These are phyloP conservation scores for Periophthalmus magnuspinnatus DNA, from an alignment of 2,797 vertebrate species.

Conservation along the genomic window DNA sequence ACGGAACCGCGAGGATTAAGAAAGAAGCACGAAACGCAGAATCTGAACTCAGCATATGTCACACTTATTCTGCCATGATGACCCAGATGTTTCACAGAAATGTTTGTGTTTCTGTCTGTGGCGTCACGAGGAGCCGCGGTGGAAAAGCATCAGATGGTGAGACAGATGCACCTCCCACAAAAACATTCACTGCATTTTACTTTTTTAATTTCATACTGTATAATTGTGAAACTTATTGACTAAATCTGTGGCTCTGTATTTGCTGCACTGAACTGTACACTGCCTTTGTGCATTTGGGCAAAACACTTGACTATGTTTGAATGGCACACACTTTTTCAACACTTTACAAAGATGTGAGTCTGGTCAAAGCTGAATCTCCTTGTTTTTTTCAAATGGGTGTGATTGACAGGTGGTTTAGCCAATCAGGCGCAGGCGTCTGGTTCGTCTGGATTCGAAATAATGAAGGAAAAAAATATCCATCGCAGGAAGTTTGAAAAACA, in stretches of 20 bases:
- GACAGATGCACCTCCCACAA: conserved; percentile 15
- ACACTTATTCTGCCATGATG: conserved; percentile 17
- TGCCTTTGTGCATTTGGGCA: background rate
- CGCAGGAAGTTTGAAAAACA: no score
- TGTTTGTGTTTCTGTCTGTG: conserved; percentile 10
- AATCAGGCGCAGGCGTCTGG: no score
- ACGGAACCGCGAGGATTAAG: conserved; percentile 27
- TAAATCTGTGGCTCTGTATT: background rate
- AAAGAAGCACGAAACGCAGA: conserved; percentile 30
- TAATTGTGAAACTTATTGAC: background rate
- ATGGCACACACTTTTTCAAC: no score
- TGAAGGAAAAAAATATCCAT: no score
- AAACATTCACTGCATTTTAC: background rate
- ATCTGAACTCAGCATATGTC: conserved; percentile 26
- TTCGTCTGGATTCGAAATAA: no score
- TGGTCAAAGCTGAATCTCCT: no score
- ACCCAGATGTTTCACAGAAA: conserved; percentile 22
- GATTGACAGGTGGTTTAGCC: no score
- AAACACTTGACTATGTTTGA: background rate
- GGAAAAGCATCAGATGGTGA: background rate
- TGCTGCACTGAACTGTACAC: background rate
- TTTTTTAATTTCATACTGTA: background rate
- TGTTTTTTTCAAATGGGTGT: no score
- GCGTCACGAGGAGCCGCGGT: background rate
- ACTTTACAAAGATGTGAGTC: no score